phyloP scores from a whole-genome alignment of 1,140 invertebrate genomes.

The Popillia japonica region DNA sequence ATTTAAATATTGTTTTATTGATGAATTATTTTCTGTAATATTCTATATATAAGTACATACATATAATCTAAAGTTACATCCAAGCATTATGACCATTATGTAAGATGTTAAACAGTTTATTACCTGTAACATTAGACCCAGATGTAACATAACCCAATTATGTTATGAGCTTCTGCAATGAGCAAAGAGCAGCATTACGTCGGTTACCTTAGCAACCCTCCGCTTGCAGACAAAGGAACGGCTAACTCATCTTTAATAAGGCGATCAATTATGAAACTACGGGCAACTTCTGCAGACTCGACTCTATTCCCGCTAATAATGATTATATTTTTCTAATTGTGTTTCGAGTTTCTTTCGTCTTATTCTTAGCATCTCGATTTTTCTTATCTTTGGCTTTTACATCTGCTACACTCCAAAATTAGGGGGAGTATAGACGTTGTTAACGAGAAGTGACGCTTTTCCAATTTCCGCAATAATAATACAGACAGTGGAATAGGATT shows the following conservation, averaged over 20 bases:
- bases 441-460: background rate
- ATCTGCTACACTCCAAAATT: background rate
- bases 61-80: background rate
- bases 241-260: conserved; percentile 62
- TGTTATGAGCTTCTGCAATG: conserved; percentile 60
- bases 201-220: conserved; percentile 53
- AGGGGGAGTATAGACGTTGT: background rate
- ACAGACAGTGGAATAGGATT: too few relatives aligned
- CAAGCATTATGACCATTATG: background rate
- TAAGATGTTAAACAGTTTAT: conserved; percentile 34
- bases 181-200: conserved; percentile 54
- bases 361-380: background rate
- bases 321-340: conserved; percentile 60
- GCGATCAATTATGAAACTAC: conserved; percentile 60
- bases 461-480: too few relatives aligned
- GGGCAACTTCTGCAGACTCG: conserved; percentile 57
- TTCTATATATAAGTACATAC: too few relatives aligned
- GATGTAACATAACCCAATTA: conserved; percentile 60
- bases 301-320: conserved; percentile 52
- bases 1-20: too few relatives aligned
- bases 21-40: background rate
- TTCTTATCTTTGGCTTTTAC: background rate
- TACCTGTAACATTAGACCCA: conserved; percentile 53
- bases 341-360: conserved; percentile 32
- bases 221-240: conserved; percentile 56